A percentile compares a stretch with the other conserved stretches of the same genome.
phyloP scores from a whole-genome alignment of 2,888 invertebrate species.

The Drosophila pegasa region DNA sequence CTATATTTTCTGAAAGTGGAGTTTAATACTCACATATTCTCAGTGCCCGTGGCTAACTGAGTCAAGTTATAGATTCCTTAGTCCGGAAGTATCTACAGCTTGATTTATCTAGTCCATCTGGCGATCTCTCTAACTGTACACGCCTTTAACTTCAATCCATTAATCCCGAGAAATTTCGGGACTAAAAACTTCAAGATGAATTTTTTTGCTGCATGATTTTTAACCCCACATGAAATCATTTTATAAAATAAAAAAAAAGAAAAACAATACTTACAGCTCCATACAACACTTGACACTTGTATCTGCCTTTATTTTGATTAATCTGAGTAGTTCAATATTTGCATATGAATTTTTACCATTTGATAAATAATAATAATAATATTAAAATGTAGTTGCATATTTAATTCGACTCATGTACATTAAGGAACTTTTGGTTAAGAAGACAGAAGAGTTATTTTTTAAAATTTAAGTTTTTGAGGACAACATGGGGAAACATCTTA shows the following conservation, averaged over 20 bases:
- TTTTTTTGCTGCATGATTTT: constrained; percentile 1
- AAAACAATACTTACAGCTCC: not conserved
- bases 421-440: not conserved
- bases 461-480: not conserved
- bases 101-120: no score
- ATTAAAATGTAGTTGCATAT: not conserved
- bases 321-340: not conserved
- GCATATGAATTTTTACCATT: not conserved
- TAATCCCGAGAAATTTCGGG: no score
- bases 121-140: no score
- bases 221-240: not conserved
- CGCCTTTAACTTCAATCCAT: no score
- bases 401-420: not conserved
- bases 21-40: no score
- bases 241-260: not conserved
- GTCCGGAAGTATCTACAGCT: no score
- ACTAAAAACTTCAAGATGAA: no score
- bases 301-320: not conserved
- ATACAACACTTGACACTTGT: not conserved
- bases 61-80: no score
- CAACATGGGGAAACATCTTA: no score
- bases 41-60: no score
- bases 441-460: not conserved
- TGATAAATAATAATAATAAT: not conserved
- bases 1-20: no score